A percentile compares a stretch with the other conserved stretches of the same genome.
Evolutionary conservation across 1,140 invertebrate species (phyloP).

Genomic region (Lethocerus indicus): DNA sequence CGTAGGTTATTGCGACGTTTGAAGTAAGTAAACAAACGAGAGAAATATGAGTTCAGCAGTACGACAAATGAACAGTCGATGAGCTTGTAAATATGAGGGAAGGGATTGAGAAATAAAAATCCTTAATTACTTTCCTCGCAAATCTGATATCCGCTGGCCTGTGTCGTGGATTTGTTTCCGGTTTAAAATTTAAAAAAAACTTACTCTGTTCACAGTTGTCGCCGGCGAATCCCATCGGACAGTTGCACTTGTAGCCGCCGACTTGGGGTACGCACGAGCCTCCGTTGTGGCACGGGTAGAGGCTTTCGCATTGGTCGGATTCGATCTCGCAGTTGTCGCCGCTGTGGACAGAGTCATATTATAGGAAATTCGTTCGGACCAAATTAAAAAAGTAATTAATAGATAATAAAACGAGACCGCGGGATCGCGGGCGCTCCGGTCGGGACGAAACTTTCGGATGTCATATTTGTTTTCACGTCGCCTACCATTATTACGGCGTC

Average conservation of each 20-base stretch:
- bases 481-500: too few relatives aligned
- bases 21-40: background rate
- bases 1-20: background rate
- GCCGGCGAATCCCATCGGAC: constrained; percentile 58
- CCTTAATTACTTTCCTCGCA: background rate
- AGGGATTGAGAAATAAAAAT: background rate
- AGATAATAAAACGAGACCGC: background rate
- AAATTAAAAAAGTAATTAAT: background rate
- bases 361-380: background rate
- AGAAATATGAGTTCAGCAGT: background rate
- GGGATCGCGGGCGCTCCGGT: background rate
- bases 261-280: constrained; percentile 49
- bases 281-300: constrained; percentile 58
- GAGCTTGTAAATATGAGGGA: background rate
- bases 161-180: background rate
- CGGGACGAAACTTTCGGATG: background rate
- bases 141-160: background rate
- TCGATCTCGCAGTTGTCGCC: constrained; percentile 53
- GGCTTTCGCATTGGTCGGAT: constrained; percentile 36
- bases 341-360: constrained; percentile 10
- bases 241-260: constrained; percentile 54
- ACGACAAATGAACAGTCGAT: background rate
- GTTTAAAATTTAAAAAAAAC: constrained; percentile 17
- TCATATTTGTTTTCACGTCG: background rate
- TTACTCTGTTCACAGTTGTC: constrained; percentile 58